Percentiles rank a stretch among this genome's conserved stretches.
These are phyloP conservation scores for Siphamia tubifer DNA, from an alignment of 2,113 vertebrate species.

Conservation along the genomic window DNA sequence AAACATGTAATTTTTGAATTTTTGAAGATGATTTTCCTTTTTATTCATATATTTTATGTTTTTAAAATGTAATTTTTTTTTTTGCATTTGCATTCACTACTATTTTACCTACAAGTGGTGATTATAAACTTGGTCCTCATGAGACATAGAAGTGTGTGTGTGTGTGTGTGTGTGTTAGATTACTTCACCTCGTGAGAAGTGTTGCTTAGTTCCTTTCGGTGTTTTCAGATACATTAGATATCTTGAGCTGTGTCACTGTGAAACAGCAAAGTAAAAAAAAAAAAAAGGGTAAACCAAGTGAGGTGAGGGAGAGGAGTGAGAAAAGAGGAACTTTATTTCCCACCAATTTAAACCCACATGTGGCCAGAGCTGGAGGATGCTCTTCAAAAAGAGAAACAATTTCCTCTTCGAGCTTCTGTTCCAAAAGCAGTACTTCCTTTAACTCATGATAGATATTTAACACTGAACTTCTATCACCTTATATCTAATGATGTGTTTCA, in stretches of 20 bases:
- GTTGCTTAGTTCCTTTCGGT: conserved; percentile 8
- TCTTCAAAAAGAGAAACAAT: conserved; percentile 43
- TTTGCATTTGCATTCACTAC: too few relatives aligned
- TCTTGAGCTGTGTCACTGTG: conserved; percentile 59
- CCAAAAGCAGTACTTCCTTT: conserved; percentile 22
- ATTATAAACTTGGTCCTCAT: too few relatives aligned
- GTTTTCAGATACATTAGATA: conserved; percentile 14
- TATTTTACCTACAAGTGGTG: too few relatives aligned
- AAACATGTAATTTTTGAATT: too few relatives aligned
- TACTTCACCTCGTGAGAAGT: conserved; percentile 7
- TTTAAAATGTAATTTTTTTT: too few relatives aligned
- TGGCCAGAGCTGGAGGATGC: background rate
- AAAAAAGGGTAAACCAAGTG: conserved; percentile 60
- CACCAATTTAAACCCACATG: conserved; percentile 25
- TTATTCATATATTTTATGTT: too few relatives aligned
- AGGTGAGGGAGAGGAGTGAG: conserved; percentile 1
- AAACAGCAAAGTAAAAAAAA: conserved; percentile 51
- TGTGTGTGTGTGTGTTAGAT: background rate
- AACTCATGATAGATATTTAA: too few relatives aligned
- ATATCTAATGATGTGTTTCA: background rate
- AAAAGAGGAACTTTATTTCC: conserved; percentile 45
- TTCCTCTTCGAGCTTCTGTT: conserved; percentile 37
- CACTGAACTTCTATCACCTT: too few relatives aligned
- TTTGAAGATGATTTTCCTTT: too few relatives aligned
- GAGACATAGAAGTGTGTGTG: too few relatives aligned